Evolutionary conservation across 2,888 invertebrate genomes (phyloP), one percentile per base, ranked within the genome.

Genomic region (Psylliodes chrysocephalus): DNA sequence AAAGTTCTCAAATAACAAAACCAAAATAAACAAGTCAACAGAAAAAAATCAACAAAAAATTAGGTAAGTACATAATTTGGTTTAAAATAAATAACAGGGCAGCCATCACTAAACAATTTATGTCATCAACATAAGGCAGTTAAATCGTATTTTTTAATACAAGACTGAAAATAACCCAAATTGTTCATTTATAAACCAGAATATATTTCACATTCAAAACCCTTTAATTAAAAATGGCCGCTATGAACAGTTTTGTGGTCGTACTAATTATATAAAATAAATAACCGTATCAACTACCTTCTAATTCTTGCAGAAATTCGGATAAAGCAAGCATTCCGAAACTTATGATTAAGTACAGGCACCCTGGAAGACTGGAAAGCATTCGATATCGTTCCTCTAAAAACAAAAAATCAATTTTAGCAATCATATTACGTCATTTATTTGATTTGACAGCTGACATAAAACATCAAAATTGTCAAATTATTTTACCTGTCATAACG

Each of bases 381-480:
- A 94, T 85, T 67, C 88, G 86, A 82, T 90, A 94, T 73, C 92
- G 85, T 79, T 93, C 92, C 79, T 93, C 93, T 88, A 87, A 88
- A 79, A 81, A 77, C 80, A 78, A 81, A 75, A 76, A 33, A 59
- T 22, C 22, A 22, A 4, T 22, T 22, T 22, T 22, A 22, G 6
- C 6, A 22, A 22, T 38, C 35, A 12, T n/a, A 22, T 22, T 38
- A 33, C 17, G 19, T n/a, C 33, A 40, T 44, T 12, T 15, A 14
- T 10, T 2, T 46, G 14, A 35, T n/a, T n/a, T n/a, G 8, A 54
- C 10, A 7, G 17, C 8, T 56, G 52, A 38, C 6, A 46, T 2
- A 19, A 14, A n/a, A n/a, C n/a, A n/a, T 25, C n/a, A 28, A 49
- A 28, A 56, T 14, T n/a, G n/a, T n/a, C n/a, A n/a, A n/a, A 5